Percentiles rank a stretch among this genome's conserved stretches.
Evolutionary conservation across 2,113 vertebrate genomes (phyloP).

Genomic region (Austrofundulus limnaeus): DNA sequence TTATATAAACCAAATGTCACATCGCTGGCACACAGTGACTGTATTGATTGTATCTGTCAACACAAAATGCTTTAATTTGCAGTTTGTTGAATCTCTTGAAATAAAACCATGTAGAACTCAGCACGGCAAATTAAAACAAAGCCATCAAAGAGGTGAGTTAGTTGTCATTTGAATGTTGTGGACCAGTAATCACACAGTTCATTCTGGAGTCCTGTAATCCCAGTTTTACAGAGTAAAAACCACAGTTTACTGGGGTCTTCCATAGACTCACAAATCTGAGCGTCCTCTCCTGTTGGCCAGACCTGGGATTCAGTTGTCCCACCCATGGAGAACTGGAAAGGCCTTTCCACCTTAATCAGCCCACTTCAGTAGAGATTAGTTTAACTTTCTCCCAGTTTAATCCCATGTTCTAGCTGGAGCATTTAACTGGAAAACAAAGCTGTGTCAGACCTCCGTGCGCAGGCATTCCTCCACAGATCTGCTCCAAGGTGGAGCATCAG

Average conservation of each 20-base stretch:
- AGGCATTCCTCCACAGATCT: not conserved
- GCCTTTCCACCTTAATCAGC: slow-evolving; percentile 28
- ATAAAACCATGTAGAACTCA: not conserved
- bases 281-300: slow-evolving; percentile 56
- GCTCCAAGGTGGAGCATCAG: slow-evolving; percentile 4
- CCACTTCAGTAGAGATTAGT: slow-evolving; percentile 34
- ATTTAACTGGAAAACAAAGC: not conserved
- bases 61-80: no score
- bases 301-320: slow-evolving; percentile 71
- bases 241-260: no score
- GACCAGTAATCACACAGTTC: no score
- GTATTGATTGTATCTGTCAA: no score
- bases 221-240: no score
- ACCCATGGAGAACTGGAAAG: slow-evolving; percentile 47
- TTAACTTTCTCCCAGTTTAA: slow-evolving; percentile 19
- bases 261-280: no score
- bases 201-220: no score
- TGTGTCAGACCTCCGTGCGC: not conserved
- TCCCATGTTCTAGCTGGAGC: slow-evolving; percentile 16
- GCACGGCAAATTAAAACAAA: no score
- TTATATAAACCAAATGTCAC: no score
- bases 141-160: no score
- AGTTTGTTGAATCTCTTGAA: not conserved
- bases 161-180: slow-evolving; percentile 18
- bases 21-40: no score